Evolutionary conservation across 2,113 vertebrate species (phyloP).

Genomic region (Corvus cornix): DNA sequence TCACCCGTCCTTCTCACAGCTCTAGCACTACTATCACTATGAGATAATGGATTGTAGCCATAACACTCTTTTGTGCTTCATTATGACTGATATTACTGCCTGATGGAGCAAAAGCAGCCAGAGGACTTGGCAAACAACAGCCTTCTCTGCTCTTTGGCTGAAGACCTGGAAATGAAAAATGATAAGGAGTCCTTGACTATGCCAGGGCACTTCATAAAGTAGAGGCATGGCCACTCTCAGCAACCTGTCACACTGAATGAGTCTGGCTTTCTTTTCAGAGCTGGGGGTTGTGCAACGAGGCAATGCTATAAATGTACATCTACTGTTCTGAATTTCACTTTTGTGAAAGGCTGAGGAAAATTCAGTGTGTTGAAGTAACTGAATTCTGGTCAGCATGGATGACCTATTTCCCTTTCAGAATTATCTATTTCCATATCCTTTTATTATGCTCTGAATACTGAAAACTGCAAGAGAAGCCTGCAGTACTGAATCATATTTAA

Average conservation of each 20-base stretch:
- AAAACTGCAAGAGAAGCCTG: constrained; percentile 34
- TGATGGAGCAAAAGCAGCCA: not conserved
- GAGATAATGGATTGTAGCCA: not conserved
- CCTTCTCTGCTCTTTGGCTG: constrained; percentile 5
- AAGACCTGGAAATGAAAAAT: constrained; percentile 36
- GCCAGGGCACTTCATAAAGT: not conserved
- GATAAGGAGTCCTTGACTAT: not conserved
- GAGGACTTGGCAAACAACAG: not conserved
- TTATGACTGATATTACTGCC: not conserved
- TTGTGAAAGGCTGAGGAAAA: not conserved
- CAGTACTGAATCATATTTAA: constrained; percentile 48
- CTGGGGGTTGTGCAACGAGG: not conserved
- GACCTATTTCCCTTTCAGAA: not conserved
- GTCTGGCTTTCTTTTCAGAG: not conserved
- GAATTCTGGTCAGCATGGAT: not conserved
- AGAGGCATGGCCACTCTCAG: not conserved
- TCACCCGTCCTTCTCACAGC: not conserved
- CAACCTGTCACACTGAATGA: not conserved
- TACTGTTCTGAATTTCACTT: not conserved
- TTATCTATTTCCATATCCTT: constrained; percentile 67
- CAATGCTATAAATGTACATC: not conserved
- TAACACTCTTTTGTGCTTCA: not conserved
- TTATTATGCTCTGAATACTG: constrained; percentile 69
- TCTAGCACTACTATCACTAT: not conserved
- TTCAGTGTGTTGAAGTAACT: not conserved